A percentile compares a stretch with the other conserved stretches of the same genome.
Conservation (phyloP, 53 echinoderm and acorn worm genomes). For the Antedon mediterranea region DNA sequence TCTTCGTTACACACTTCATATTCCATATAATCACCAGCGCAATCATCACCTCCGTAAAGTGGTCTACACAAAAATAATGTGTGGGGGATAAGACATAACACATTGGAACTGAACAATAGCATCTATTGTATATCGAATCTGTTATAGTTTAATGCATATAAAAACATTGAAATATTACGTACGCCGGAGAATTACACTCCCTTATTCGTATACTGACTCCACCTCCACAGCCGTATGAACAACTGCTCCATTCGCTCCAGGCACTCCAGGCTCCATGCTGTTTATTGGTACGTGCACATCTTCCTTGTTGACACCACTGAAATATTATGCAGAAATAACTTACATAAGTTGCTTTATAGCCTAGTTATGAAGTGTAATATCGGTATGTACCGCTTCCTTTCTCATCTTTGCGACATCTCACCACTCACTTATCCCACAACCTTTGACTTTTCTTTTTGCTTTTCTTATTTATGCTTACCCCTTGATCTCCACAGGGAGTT, state of each 20-base stretch:
- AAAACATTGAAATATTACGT: neutral
- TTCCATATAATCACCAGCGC: neutral
- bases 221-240: slow-evolving; percentile 18
- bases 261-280: neutral
- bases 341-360: too few species aligned
- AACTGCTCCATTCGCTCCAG: neutral
- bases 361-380: too few species aligned
- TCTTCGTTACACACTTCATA: neutral
- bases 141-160: too few species aligned
- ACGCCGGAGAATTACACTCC: slow-evolving; percentile 20
- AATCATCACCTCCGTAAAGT: neutral
- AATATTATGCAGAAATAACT: too few species aligned
- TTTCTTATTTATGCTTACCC: neutral
- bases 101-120: too few species aligned
- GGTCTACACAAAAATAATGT: neutral
- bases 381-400: too few species aligned
- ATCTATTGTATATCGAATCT: too few species aligned
- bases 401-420: too few species aligned
- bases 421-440: too few species aligned
- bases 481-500: neutral
- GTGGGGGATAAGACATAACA: too few species aligned
- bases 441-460: too few species aligned
- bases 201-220: slow-evolving; percentile 13
- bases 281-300: neutral
- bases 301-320: neutral